These are phyloP conservation scores for Lepus oiostolus DNA, from an alignment of 2,797 vertebrate genomes.

Conservation along the genomic window DNA sequence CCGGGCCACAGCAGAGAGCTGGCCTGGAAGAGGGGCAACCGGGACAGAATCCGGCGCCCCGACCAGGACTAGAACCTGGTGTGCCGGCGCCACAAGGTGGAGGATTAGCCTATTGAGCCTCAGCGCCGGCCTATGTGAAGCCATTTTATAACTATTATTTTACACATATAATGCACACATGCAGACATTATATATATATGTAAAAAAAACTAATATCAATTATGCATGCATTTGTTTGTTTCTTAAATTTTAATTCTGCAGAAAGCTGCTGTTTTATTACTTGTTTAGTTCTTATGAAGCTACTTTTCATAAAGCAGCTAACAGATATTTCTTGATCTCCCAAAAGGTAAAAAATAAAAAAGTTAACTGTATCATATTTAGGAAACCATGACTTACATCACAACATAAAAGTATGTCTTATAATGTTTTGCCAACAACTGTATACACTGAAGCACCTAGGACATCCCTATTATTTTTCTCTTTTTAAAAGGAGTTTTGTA, in stretches of 20 bases:
- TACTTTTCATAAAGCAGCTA: not conserved
- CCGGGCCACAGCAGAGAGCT: no score
- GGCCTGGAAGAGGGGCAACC: no score
- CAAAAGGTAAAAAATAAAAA: slow-evolving; percentile 13
- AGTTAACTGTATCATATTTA: not conserved
- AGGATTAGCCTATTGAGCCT: no score
- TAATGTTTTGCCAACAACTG: not conserved
- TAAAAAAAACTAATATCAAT: not conserved
- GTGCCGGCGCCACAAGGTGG: no score
- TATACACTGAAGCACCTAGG: not conserved
- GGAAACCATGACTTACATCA: not conserved
- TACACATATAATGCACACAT: not conserved
- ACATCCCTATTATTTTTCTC: not conserved
- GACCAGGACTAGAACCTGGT: no score
- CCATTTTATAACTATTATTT: not conserved
- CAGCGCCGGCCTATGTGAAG: no score
- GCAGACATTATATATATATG: not conserved
- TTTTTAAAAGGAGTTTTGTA: not conserved
- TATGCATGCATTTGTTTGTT: not conserved
- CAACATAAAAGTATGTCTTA: not conserved
- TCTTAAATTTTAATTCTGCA: slow-evolving; percentile 26
- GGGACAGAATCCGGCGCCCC: no score
- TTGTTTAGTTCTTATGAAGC: slow-evolving; percentile 1
- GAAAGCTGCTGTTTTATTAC: not conserved
- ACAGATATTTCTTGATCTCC: not conserved